phyloP scores from a whole-genome alignment of 2,797 vertebrate species.

The Parauchenoglanis punctatus region DNA sequence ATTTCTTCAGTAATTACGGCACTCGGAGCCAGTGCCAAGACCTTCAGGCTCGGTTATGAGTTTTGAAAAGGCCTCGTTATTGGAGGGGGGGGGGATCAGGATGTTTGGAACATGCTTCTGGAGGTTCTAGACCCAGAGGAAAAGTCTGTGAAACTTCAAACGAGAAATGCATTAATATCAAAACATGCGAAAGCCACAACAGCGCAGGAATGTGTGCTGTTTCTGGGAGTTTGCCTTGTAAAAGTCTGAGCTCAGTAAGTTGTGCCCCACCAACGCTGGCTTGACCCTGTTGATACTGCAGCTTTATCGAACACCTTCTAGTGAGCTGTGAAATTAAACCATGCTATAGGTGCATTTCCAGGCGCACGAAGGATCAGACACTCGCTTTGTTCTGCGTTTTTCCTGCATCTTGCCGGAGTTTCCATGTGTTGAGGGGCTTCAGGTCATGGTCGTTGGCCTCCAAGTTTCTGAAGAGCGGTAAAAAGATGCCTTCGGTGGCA shows the following conservation, averaged over 20 bases:
- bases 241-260: conserved; percentile 35
- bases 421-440: conserved; percentile 13
- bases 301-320: background rate
- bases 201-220: conserved; percentile 67
- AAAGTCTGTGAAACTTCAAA: conserved; percentile 71
- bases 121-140: conserved; percentile 69
- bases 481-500: background rate
- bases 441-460: background rate
- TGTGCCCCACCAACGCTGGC: background rate
- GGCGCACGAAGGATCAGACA: background rate
- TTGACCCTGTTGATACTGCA: background rate
- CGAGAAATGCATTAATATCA: conserved; percentile 74
- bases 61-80: conserved; percentile 67
- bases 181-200: conserved; percentile 66
- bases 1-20: background rate
- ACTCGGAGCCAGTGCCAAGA: conserved; percentile 24
- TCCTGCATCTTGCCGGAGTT: background rate
- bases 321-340: conserved; percentile 3
- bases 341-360: background rate
- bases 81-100: conserved; percentile 61
- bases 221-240: conserved; percentile 72
- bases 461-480: background rate
- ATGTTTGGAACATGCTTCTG: conserved; percentile 69
- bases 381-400: background rate
- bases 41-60: conserved; percentile 53